Percentiles rank a stretch among this genome's conserved stretches.
Conservation (phyloP, 2,113 vertebrate genomes). For the Guaruba guarouba region DNA sequence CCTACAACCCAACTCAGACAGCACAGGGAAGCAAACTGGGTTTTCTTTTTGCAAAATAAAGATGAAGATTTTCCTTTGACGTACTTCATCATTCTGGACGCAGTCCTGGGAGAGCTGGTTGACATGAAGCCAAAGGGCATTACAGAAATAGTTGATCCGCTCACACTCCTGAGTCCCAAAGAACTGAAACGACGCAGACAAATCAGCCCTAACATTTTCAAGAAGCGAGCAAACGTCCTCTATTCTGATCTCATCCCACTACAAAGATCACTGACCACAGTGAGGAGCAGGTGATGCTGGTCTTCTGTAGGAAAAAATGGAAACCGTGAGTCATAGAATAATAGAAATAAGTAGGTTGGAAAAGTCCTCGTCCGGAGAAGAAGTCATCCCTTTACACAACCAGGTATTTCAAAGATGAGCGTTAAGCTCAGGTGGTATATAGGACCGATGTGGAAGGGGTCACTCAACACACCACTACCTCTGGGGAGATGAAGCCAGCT, state of each 20-base stretch:
- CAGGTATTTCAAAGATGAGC: not conserved
- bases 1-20: accelerated
- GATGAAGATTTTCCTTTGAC: not conserved
- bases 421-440: not conserved
- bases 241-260: not conserved
- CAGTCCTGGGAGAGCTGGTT: slow-evolving; percentile 93
- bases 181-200: slow-evolving; percentile 69
- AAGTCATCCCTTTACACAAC: not conserved
- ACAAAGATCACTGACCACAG: not conserved
- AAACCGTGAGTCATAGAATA: accelerated
- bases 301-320: not conserved
- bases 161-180: slow-evolving; percentile 89
- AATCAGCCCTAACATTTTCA: not conserved
- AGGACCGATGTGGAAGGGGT: not conserved
- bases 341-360: too few species aligned
- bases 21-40: not conserved
- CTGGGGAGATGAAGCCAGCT: not conserved
- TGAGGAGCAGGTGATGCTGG: not conserved
- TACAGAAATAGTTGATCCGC: slow-evolving; percentile 86
- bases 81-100: slow-evolving; percentile 87
- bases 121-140: slow-evolving; percentile 88
- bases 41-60: not conserved
- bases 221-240: accelerated
- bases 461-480: accelerated
- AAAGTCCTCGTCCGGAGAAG: not conserved